Base-by-base conservation (phyloP, 2,888 invertebrate genomes). In the Nymphalis c-album region DNA sequence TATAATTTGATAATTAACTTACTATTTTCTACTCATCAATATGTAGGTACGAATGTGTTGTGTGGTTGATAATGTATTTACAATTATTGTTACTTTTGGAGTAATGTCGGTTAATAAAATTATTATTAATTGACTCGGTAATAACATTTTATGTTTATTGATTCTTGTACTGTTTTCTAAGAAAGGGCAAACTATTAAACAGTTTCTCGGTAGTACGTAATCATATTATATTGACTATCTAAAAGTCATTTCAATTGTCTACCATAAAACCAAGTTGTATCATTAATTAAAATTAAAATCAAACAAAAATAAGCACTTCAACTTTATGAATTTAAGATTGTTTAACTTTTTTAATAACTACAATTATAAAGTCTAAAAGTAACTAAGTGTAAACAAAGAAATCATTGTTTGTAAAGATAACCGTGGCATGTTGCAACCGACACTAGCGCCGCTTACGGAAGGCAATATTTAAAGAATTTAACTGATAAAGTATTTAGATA, bases 401-500 rank as follows among this genome's bases (percentile, higher is more conserved):
- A 51, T 59, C 51, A 22, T 46, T 73, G 71, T 73, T 73, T 73
- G 64, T 53, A 10, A 35, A 65, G 71, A 73, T 71, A 70, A 73
- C 60, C 63, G 26, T 31, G 69, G 69, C 60, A 60, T 71, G 66
- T 60, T 62, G 60, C 68, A 71, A 67, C 73, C 68, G 69, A 60
- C 68, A 67, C 60, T 62, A 63, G 60, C 65, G 68, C 65, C 53
- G 63, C 46, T 53, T 17, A 55, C 85, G 79, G 86, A 80, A 87
- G 88, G 84, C 86, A 90, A 90, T 88, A 88, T 90, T 90, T 90
- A 80, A 81, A 80, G 85, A 85, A 86, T 87, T 85, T 78, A 77
- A 80, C 75, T 68, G 70, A 71, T 68, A 67, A 67, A 60, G 73
- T 74, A 76, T 76, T 77, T 75, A 74, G 64, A 68, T 68, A 70